Evolutionary conservation across 2,797 vertebrate species (phyloP), one percentile per base, ranked within the genome.

Genomic region (Pagetopsis macropterus): DNA sequence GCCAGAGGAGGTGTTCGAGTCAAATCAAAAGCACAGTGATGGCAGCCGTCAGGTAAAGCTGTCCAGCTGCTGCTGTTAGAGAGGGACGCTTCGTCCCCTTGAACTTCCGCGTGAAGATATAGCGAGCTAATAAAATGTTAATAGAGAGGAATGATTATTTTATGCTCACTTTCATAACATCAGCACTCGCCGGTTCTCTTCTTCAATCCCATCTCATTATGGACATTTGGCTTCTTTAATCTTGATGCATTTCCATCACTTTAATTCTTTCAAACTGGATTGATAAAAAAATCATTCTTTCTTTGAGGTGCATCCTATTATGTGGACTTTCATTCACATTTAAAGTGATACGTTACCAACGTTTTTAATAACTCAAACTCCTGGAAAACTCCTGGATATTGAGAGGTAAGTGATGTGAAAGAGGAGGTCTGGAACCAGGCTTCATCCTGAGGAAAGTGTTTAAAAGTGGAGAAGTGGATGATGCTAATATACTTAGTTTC

Each of bases 21-120:
- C 88, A 86, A 85, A 91, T 89, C 91, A 87, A 88, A 88, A 87
- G 71, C 84, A 68, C n/a, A 40, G 67, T 78, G 44, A 40, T 71
- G 76, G 68, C 70, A 82, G 75, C 40, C 37, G 66, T 81, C 81
- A 56, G 66, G 82, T 79, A 66, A 3, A 68, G 78, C 70, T 67
- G 84, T 72, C 64, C 88, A 90, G 89, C 87, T 92, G 90, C 78
- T 72, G 70, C 68, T 9, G 79, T 51, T 45, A 31, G 33, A 7
- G 33, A 37, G 33, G 85, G 81, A 86, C 33, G 70, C 67, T 44
- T 73, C 21, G 14, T 73, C 46, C 62, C 80, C 46, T 76, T 75
- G 51, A 72, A 57, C 75, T 52, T 65, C 68, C 62, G 58, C 16
- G 46, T 58, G 76, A 52, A 58, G 56, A 64, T n/a, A 48, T 10